Evolutionary conservation across 2,888 invertebrate genomes (phyloP), one percentile per base, ranked within the genome.

Genomic region (Rhamphomyia laevipes): DNA sequence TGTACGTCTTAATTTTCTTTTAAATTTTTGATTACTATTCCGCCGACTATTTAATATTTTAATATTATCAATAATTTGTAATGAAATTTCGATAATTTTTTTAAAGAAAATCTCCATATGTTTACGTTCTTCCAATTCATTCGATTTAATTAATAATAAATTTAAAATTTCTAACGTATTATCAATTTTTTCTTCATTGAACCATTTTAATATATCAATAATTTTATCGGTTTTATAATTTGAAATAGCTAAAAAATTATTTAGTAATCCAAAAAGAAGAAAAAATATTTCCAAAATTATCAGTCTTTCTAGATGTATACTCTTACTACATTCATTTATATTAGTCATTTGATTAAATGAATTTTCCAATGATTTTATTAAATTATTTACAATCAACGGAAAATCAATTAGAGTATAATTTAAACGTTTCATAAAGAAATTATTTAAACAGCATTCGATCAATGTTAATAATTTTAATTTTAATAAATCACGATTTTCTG

Each of bases 191-290:
- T 45, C 47, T 40, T 45, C 42, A 9, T 41, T 13, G 27, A 42
- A 21, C 21, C n/a, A 42, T 6, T 42, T 42, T 5, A 42, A 42
- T 23, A 42, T 18, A 42, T 42, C 23, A 23, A 27, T n/a, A 2
- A 27, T n/a, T 23, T 27, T 42, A 10, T 42, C 42, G 2, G 15
- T 27, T 33, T 41, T 40, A 17, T 48, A 43, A 35, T 40, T 48
- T 9, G 53, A 44, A 45, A 54, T 16, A 17, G 50, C 49, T 17
- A 66, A 57, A 16, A 65, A 54, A 58, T 68, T 68, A 49, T 65
- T 62, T 9, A 68, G 51, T 2, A 63, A 62, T 42, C 62, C 63
- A 55, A 68, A 69, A 54, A 67, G 59, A 1, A 67, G 57, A 48
- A 62, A 67, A 27, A 63, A 58, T 38, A 65, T 56, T 10, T 62